Conservation (phyloP, 2,113 vertebrate genomes). For the Raphicerus campestris region DNA sequence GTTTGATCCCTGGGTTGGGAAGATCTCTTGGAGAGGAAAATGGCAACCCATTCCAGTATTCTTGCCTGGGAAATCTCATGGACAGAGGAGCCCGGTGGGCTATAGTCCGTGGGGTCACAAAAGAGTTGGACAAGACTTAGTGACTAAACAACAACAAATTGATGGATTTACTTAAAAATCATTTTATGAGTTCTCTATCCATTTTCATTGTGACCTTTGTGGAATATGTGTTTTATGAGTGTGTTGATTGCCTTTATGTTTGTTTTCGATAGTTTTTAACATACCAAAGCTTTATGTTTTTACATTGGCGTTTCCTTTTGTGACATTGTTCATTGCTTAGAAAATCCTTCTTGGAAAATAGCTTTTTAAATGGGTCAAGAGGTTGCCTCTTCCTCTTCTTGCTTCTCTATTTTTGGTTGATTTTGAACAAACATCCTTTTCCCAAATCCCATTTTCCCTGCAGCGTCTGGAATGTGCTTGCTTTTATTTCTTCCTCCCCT, state of each 20-base stretch:
- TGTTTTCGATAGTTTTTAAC: background rate
- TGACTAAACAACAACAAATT: background rate
- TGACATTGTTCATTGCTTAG: background rate
- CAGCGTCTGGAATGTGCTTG: slow-evolving; percentile 38
- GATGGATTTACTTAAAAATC: background rate
- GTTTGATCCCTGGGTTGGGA: background rate
- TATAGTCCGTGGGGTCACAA: background rate
- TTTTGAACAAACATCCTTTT: slow-evolving; percentile 60
- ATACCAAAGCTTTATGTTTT: background rate
- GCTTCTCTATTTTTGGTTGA: slow-evolving; percentile 62
- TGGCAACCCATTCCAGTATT: background rate
- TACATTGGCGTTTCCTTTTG: background rate
- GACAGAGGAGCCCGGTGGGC: background rate
- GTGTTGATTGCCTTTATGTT: background rate
- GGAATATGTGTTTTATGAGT: background rate
- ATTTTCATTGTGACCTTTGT: background rate
- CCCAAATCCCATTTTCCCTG: slow-evolving; percentile 29
- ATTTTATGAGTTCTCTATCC: background rate
- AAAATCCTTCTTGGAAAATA: slow-evolving; percentile 31
- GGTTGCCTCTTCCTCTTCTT: slow-evolving; percentile 22
- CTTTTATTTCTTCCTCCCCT: background rate
- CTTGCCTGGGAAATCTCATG: background rate
- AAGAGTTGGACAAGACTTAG: background rate
- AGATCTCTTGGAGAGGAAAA: background rate
- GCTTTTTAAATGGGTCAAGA: slow-evolving; percentile 25